Conservation (phyloP, 2,888 invertebrate genomes). For the Tricholauxania praeusta region DNA sequence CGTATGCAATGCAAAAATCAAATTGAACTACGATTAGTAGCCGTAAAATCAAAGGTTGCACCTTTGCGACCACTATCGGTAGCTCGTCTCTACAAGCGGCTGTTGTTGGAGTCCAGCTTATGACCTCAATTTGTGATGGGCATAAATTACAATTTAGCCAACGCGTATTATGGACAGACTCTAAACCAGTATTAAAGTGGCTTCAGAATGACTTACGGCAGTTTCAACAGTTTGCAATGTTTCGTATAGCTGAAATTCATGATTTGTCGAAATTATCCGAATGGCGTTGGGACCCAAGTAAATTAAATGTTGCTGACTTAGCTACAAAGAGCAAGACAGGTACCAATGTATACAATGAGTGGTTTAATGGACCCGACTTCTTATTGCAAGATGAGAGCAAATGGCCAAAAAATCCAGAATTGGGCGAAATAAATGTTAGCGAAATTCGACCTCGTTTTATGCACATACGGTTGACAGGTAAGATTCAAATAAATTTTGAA, state of each 20-base stretch:
- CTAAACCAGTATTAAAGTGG: not conserved
- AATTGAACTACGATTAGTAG: not conserved
- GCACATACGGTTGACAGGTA: no score
- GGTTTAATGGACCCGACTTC: no score
- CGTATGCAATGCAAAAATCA: not conserved
- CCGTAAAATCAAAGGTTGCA: slow-evolving; percentile 6
- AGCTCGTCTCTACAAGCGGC: not conserved
- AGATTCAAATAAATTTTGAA: no score
- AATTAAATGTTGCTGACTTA: no score
- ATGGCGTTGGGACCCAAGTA: not conserved
- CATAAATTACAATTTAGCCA: not conserved
- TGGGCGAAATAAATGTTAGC: no score
- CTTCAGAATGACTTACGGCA: not conserved
- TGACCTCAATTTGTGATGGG: not conserved
- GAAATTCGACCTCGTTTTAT: no score
- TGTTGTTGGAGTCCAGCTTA: not conserved
- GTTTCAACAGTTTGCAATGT: not conserved
- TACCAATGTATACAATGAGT: not conserved
- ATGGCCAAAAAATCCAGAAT: no score
- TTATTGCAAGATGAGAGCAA: no score
- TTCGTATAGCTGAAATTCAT: not conserved
- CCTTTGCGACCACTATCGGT: slow-evolving; percentile 8
- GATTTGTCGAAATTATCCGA: not conserved
- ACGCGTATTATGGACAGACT: not conserved
- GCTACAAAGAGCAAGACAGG: no score